phyloP scores from a whole-genome alignment of 92 coral and sea anemone species.

The Bergia sp. region DNA sequence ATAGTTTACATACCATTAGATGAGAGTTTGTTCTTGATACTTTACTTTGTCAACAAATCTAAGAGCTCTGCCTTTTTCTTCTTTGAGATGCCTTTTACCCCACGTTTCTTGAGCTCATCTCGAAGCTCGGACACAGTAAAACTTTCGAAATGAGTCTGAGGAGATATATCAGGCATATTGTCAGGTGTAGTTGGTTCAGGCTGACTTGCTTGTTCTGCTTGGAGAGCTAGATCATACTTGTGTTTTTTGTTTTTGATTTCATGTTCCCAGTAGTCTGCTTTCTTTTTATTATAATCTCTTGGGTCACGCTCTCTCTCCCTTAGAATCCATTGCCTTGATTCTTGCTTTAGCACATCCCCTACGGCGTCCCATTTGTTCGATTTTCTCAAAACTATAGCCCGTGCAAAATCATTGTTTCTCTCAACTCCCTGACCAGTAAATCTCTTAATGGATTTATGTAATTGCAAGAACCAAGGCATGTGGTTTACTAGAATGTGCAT shows the following conservation, averaged over 20 bases:
- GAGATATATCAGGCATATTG: neutral
- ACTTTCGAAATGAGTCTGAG: conserved; percentile 31
- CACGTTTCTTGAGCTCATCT: conserved; percentile 50
- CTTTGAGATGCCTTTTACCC: conserved; percentile 55
- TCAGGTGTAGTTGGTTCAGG: conserved; percentile 15
- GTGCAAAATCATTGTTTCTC: conserved; percentile 54
- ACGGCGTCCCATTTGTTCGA: conserved; percentile 64
- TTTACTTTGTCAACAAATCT: too few species aligned
- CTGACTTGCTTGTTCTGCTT: conserved; percentile 23
- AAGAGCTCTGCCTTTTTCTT: conserved; percentile 21
- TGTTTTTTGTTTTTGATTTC: conserved; percentile 48
- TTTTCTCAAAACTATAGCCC: conserved; percentile 52
- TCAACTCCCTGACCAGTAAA: conserved; percentile 56
- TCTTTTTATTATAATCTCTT: conserved; percentile 24
- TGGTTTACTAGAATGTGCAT: conserved; percentile 50
- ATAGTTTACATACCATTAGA: too few species aligned
- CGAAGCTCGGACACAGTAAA: conserved; percentile 48
- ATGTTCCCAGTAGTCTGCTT: conserved; percentile 45
- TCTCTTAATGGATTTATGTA: conserved; percentile 28
- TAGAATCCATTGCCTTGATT: conserved; percentile 53
- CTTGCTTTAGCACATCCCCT: conserved; percentile 55
- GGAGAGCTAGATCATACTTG: conserved; percentile 14
- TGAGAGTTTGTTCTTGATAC: too few species aligned
- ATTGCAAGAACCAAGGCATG: conserved; percentile 35
- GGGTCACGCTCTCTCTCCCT: conserved; percentile 38